Evolutionary conservation across 2,888 invertebrate genomes (phyloP).

Genomic region (Sphinx pinastri): DNA sequence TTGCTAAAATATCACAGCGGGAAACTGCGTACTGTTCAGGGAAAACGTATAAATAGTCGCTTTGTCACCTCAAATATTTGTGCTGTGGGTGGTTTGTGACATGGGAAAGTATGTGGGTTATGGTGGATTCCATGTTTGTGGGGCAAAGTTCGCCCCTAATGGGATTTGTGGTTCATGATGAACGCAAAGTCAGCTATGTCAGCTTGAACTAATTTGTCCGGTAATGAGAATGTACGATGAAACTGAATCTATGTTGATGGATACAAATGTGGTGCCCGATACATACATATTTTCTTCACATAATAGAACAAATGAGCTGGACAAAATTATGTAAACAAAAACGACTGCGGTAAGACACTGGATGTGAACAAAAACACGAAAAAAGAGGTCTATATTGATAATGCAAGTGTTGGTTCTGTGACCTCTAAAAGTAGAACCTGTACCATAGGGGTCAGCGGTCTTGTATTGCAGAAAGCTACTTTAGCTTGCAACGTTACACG

Average conservation of each 20-base stretch:
- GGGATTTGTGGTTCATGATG: not conserved
- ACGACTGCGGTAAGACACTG: not conserved
- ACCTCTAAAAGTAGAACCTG: constrained; percentile 5
- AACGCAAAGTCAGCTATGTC: not conserved
- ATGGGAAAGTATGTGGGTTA: not conserved
- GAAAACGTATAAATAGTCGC: constrained; percentile 11
- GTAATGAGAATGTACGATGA: not conserved
- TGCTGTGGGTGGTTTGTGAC: not conserved
- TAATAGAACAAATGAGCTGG: too few species aligned
- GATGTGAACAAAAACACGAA: not conserved
- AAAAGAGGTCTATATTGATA: not conserved
- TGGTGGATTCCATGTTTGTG: not conserved
- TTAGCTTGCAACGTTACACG: not conserved
- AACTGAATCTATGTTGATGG: not conserved
- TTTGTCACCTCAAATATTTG: constrained; percentile 6
- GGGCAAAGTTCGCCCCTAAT: not conserved
- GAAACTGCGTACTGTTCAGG: constrained; percentile 61
- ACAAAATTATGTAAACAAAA: too few species aligned
- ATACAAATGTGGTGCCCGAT: too few species aligned
- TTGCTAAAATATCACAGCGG: constrained; percentile 61
- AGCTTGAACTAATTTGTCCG: not conserved
- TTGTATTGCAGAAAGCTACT: not conserved
- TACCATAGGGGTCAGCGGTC: constrained; percentile 1
- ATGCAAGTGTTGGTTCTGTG: not conserved
- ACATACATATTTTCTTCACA: too few species aligned